Evolutionary conservation across 1,140 invertebrate species (phyloP).

Genomic region (Camponotus pennsylvanicus): DNA sequence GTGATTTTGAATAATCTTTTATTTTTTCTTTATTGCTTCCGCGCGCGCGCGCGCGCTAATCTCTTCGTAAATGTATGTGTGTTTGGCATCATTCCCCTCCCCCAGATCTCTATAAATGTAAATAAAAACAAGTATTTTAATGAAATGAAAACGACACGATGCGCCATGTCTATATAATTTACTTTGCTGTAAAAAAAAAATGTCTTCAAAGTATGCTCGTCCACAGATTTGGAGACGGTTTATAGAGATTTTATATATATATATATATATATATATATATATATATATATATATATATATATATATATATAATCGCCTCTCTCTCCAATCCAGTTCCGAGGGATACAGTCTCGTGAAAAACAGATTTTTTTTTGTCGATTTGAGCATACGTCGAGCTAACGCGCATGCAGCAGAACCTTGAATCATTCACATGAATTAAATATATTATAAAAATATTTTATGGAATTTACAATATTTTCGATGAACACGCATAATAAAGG

Average conservation of each 20-base stretch:
- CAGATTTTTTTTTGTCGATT: slow-evolving; percentile 87
- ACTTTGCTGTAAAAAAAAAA: slow-evolving; percentile 88
- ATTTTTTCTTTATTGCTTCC: slow-evolving; percentile 89
- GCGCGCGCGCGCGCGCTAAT: slow-evolving; percentile 87
- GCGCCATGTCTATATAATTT: slow-evolving; percentile 36
- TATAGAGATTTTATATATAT: slow-evolving; percentile 80
- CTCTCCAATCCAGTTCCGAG: slow-evolving; percentile 93
- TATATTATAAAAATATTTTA: neutral
- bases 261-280: too few species aligned
- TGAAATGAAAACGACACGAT: neutral
- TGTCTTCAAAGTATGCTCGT: slow-evolving; percentile 89
- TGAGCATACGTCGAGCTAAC: slow-evolving; percentile 95
- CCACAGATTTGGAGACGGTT: slow-evolving; percentile 93
- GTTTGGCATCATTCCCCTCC: slow-evolving; percentile 90
- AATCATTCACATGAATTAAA: slow-evolving; percentile 18
- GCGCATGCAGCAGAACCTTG: slow-evolving; percentile 90
- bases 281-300: too few species aligned
- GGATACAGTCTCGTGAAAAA: slow-evolving; percentile 94
- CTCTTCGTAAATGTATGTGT: slow-evolving; percentile 96
- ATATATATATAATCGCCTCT: slow-evolving; percentile 88
- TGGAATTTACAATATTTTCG: neutral
- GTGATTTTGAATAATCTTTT: slow-evolving; percentile 88
- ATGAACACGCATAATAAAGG: neutral
- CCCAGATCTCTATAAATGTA: slow-evolving; percentile 86
- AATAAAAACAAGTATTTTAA: neutral